These are phyloP conservation scores for Elaphurus davidianus DNA, from an alignment of 2,113 vertebrate species.

Conservation along the genomic window DNA sequence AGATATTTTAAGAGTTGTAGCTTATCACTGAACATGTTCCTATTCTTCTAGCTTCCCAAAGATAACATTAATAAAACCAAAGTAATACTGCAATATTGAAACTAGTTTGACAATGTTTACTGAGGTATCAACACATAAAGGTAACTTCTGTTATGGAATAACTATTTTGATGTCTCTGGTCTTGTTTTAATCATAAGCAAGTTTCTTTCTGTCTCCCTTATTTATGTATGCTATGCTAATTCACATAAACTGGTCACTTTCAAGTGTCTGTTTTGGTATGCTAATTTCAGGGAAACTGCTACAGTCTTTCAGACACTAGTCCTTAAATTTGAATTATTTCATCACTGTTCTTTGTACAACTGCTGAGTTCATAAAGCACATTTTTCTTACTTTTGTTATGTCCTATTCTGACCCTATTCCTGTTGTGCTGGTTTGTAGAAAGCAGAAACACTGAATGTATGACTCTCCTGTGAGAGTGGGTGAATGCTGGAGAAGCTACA, in stretches of 20 bases:
- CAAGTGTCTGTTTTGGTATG: not conserved
- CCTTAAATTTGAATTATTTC: not conserved
- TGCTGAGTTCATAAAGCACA: not conserved
- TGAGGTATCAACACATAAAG: not conserved
- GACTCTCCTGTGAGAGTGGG: not conserved
- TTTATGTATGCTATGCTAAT: not conserved
- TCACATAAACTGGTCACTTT: not conserved
- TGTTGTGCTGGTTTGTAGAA: not conserved
- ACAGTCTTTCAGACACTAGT: not conserved
- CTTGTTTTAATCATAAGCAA: not conserved
- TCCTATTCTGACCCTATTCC: not conserved
- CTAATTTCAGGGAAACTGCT: not conserved
- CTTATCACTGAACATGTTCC: not conserved
- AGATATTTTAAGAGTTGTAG: not conserved
- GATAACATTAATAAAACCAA: not conserved
- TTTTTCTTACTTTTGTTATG: not conserved
- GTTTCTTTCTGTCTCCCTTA: not conserved
- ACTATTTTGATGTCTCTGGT: not conserved
- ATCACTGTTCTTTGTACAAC: not conserved
- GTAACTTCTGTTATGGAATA: not conserved
- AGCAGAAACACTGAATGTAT: not conserved
- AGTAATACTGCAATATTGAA: not conserved
- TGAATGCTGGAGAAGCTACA: not conserved
- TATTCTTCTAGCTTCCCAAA: not conserved
- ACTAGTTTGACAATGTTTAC: not conserved